Base-by-base conservation (phyloP, 2,113 vertebrate species). In the Chionis minor region DNA sequence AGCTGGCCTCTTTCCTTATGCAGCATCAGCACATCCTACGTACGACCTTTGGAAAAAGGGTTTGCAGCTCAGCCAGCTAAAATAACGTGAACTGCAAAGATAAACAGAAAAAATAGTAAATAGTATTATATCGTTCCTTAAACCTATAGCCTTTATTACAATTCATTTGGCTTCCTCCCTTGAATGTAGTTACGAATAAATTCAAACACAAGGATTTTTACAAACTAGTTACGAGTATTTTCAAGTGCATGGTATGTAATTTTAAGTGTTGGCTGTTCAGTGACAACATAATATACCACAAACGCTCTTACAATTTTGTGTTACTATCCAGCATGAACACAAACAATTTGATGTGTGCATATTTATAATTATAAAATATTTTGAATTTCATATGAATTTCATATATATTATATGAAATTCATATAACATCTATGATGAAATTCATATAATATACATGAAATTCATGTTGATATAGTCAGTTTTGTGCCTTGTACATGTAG, bases 11-110 rank as follows among this genome's bases (percentile, higher is more conserved):
- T 83, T 96, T 74, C 66, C 47, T 73, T 86, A 33, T 73, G 87
- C 81, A 81, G 79, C 35, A 61, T 96, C 96, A 96, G 92, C 94
- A 91, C 44, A 95, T 94, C 72, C 70, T 70, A 33, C 56, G 14
- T 61, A 26, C 88, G 81, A 96, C 93, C 94, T 96, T 90, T 93
- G 72, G 49, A 85, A 59, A 73, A 81, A 66, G 27, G 9, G 14
- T 81, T 81, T 89, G 51, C 47, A 82, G 45, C 58, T 92, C 86
- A 90, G 63, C 32, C 86, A 56, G 47, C 16, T 85, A 71, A 96
- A 84, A 45, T 72, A 79, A 83, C 77, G 32, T 40, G 69, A 92
- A 33, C 22, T 92, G 30, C 9, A 13, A 83, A 88, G 63, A 81
- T 54, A 27, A 82, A 81, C 16, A 63, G 21, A 40, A 54, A 69